Conservation (phyloP, 2,797 vertebrate species). For the Sphaeramia orbicularis region DNA sequence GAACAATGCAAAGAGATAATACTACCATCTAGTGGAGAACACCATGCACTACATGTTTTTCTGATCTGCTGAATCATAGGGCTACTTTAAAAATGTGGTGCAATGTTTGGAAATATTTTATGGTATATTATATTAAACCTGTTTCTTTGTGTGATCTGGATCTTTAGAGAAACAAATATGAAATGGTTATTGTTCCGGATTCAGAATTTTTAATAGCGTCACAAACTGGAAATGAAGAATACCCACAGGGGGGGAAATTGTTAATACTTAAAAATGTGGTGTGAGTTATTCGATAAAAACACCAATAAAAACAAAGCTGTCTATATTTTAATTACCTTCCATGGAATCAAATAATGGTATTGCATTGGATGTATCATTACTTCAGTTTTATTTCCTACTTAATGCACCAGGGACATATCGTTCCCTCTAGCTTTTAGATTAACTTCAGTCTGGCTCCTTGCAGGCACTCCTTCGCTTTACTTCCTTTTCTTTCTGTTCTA, state of each 20-base stretch:
- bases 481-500: slow-evolving; percentile 3
- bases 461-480: slow-evolving; percentile 3
- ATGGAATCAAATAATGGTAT: not conserved
- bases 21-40: slow-evolving; percentile 75
- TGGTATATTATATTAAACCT: too few species aligned
- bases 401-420: not conserved
- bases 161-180: too few species aligned
- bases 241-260: too few species aligned
- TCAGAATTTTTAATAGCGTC: too few species aligned
- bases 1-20: slow-evolving; percentile 49
- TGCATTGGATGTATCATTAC: not conserved
- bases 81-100: not conserved
- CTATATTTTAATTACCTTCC: not conserved
- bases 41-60: slow-evolving; percentile 6
- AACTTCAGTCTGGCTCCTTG: not conserved
- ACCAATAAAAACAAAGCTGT: too few species aligned
- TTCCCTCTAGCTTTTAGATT: not conserved
- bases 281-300: not conserved
- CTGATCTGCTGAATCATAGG: slow-evolving; percentile 43
- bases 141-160: too few species aligned
- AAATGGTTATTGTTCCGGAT: too few species aligned
- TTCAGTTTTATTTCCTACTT: not conserved
- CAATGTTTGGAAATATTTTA: too few species aligned
- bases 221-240: too few species aligned
- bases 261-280: too few species aligned